Evolutionary conservation across 2,797 vertebrate species (phyloP), one percentile per base, ranked within the genome.

Genomic region (Hippopotamyrus pictus): DNA sequence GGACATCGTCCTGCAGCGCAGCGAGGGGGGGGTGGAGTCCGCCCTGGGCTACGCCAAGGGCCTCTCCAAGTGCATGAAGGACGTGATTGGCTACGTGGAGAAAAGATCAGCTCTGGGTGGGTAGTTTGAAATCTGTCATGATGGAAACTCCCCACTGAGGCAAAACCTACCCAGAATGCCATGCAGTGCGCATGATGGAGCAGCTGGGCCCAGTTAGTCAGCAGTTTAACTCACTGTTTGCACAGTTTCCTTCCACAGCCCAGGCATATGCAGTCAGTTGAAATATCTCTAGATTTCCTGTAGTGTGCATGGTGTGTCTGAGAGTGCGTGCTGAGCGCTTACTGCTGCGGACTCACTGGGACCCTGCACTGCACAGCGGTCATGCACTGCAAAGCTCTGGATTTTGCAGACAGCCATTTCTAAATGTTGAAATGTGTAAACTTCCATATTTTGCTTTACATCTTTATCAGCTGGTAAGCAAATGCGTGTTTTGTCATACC

Each of bases 21-120:
- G 97, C 0, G 98, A 99, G 90, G 98, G 98, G 0, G 98, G 98
- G 0, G 97, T 99, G 41, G 97, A 98, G 0, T 97, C 96, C 0
- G 98, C 98, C 0, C 95, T 99, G 57, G 94, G 95, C 46, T 99
- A 99, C 0, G 94, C 98, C 90, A 99, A 99, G 93, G 96, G 92
- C 91, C 96, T 99, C 92, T 97, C 98, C 91, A 99, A 98, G 92
- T 99, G 99, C 94, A 97, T 98, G 96, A 99, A 99, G 93, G 98
- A 99, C 92, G 95, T 99, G 90, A 97, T 97, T 0, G 92, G 87
- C 59, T 99, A 98, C 59, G 94, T 99, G 94, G 98, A 99, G 93
- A 99, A 97, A 92, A 96, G 97, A 69, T 97, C 92, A 0, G 88
- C 92, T 0, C 93, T 99, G 89, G 98, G 98, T 99, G 90, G 94